Percentiles rank a stretch among this genome's conserved stretches.
phyloP scores from a whole-genome alignment of 2,113 vertebrate species.

The Nycticorax nycticorax region DNA sequence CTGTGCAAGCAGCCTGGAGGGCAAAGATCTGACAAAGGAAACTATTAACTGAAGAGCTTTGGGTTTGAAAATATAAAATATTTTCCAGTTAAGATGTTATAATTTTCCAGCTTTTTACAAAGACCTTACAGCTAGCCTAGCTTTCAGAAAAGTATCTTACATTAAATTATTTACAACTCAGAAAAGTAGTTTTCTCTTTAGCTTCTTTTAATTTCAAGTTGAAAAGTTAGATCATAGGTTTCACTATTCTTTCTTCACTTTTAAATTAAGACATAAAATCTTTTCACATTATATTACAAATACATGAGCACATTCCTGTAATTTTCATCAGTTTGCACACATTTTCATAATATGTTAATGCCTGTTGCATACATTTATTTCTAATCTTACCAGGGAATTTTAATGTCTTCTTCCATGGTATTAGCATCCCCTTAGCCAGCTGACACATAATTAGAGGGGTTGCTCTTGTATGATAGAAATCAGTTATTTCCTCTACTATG shows the following conservation, averaged over 20 bases:
- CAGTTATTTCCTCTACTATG: not conserved
- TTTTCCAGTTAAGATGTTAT: not conserved
- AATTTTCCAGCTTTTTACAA: not conserved
- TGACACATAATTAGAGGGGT: not conserved
- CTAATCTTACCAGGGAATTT: not conserved
- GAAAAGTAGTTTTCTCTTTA: not conserved
- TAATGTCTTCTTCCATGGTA: not conserved
- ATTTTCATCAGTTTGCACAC: not conserved
- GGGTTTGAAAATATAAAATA: constrained; percentile 14
- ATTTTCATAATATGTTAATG: not conserved
- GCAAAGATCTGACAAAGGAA: not conserved
- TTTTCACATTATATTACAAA: not conserved
- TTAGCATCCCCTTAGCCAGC: not conserved
- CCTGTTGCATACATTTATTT: not conserved
- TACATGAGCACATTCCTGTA: not conserved
- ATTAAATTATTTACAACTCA: not conserved
- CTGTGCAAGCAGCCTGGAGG: not conserved
- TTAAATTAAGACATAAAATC: not conserved
- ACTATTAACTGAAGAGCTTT: not conserved
- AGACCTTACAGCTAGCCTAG: not conserved
- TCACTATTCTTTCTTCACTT: not conserved
- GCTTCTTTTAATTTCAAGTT: not conserved
- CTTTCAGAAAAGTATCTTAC: not conserved
- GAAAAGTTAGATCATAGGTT: not conserved
- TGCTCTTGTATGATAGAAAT: not conserved